Evolutionary conservation across 2,797 vertebrate genomes (phyloP).

Genomic region (Leptoclinus maculatus): DNA sequence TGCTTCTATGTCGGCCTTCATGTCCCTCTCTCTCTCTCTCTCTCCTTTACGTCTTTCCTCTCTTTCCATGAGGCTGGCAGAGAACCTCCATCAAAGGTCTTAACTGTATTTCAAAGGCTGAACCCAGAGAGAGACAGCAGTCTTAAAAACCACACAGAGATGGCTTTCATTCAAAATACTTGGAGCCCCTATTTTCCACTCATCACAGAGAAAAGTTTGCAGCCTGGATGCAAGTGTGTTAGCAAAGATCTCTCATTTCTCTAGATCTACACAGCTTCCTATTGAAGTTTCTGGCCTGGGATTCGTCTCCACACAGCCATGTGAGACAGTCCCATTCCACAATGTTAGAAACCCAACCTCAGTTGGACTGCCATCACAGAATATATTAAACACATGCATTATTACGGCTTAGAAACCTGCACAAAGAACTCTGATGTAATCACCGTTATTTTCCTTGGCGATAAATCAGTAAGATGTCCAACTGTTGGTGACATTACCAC

Average conservation of each 20-base stretch:
- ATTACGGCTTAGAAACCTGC: constrained; percentile 87
- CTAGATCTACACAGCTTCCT: constrained; percentile 69
- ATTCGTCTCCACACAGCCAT: constrained; percentile 74
- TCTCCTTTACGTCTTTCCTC: constrained; percentile 75
- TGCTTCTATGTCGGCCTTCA: constrained; percentile 73
- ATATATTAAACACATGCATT: constrained; percentile 89
- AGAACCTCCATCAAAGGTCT: constrained; percentile 86
- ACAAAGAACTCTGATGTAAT: constrained; percentile 90
- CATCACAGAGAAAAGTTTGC: constrained; percentile 84
- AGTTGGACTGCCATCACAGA: constrained; percentile 73
- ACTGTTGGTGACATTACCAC: constrained; percentile 86
- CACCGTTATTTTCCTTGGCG: constrained; percentile 91
- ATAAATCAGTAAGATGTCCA: constrained; percentile 85
- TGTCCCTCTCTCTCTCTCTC: constrained; percentile 59
- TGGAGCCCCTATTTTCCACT: constrained; percentile 85
- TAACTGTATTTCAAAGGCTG: constrained; percentile 87
- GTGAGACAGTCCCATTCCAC: constrained; percentile 69
- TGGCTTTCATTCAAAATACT: constrained; percentile 85
- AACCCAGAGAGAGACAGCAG: constrained; percentile 83
- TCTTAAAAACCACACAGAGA: constrained; percentile 86
- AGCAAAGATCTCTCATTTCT: constrained; percentile 79
- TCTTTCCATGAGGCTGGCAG: constrained; percentile 84
- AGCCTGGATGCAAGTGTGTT: constrained; percentile 81
- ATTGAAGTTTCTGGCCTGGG: constrained; percentile 74
- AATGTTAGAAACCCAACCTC: constrained; percentile 71